phyloP scores from a whole-genome alignment of 2,888 invertebrate genomes.

The Polydesmus complanatus region DNA sequence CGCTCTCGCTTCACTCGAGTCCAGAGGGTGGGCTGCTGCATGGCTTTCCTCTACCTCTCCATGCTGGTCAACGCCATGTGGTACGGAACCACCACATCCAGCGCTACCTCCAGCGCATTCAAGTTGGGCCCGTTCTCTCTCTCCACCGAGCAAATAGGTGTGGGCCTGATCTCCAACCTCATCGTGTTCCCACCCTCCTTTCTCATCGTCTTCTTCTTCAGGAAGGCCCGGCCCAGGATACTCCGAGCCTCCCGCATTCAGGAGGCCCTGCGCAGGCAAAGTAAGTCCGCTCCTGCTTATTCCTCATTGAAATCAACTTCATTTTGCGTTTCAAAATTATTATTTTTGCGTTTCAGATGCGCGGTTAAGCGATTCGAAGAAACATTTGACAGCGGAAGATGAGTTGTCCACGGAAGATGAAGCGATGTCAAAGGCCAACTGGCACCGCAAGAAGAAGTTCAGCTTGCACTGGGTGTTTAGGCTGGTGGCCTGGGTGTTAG shows the following conservation, averaged over 20 bases:
- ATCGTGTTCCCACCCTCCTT: constrained; percentile 36
- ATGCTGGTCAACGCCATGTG: constrained; percentile 42
- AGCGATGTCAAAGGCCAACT: not conserved
- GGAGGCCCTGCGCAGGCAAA: constrained; percentile 24
- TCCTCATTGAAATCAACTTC: too few species aligned
- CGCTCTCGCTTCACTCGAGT: constrained; percentile 36
- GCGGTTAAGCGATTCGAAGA: constrained; percentile 8
- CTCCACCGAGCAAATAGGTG: constrained; percentile 34
- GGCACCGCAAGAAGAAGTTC: constrained; percentile 17
- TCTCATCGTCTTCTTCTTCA: constrained; percentile 34
- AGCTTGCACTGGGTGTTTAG: constrained; percentile 21
- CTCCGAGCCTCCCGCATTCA: constrained; percentile 24
- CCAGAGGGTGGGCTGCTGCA: constrained; percentile 37
- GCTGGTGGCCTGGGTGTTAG: constrained; percentile 33
- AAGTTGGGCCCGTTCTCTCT: constrained; percentile 36
- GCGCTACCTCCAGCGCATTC: constrained; percentile 26
- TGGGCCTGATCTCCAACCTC: constrained; percentile 34
- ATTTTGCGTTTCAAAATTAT: too few species aligned
- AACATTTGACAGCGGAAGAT: not conserved
- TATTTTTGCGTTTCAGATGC: too few species aligned
- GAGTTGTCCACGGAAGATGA: not conserved
- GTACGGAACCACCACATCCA: constrained; percentile 29
- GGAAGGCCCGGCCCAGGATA: constrained; percentile 25
- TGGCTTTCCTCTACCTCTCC: constrained; percentile 35
- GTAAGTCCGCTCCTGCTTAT: constrained; percentile 17